phyloP scores from a whole-genome alignment of 2,113 vertebrate genomes.

The Cathartes aura region DNA sequence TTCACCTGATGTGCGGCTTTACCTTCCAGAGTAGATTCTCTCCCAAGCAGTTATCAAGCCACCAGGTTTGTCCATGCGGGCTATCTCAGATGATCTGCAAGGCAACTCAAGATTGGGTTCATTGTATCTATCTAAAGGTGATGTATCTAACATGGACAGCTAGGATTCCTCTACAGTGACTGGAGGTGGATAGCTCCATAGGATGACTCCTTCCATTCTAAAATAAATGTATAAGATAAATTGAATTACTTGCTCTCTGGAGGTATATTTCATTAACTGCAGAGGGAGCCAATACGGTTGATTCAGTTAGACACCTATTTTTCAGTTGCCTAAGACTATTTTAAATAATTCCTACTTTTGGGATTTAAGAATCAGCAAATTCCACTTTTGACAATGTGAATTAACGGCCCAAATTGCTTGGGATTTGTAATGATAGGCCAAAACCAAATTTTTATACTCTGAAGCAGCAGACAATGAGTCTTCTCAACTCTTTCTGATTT shows the following conservation, averaged over 20 bases:
- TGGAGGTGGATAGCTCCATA: not conserved
- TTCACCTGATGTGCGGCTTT: accelerated
- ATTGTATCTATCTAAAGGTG: not conserved
- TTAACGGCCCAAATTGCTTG: not conserved
- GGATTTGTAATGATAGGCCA: not conserved
- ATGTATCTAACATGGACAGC: not conserved
- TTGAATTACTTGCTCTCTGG: not conserved
- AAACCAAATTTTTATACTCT: not conserved
- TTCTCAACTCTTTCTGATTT: not conserved
- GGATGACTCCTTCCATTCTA: not conserved
- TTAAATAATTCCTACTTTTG: not conserved
- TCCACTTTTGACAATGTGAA: not conserved
- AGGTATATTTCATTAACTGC: not conserved
- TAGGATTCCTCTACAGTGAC: not conserved
- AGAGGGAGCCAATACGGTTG: not conserved
- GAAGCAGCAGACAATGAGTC: not conserved
- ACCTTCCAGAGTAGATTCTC: not conserved
- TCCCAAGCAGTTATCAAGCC: not conserved
- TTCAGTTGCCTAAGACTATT: not conserved
- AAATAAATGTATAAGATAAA: not conserved
- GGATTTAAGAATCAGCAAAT: not conserved
- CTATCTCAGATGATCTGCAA: too few relatives aligned
- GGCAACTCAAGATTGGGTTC: not conserved
- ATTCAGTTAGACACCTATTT: not conserved
- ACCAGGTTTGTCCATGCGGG: not conserved